Percentiles rank a stretch among this genome's conserved stretches.
phyloP scores from a whole-genome alignment of 2,888 invertebrate genomes.

The Phymatocera aterrima region DNA sequence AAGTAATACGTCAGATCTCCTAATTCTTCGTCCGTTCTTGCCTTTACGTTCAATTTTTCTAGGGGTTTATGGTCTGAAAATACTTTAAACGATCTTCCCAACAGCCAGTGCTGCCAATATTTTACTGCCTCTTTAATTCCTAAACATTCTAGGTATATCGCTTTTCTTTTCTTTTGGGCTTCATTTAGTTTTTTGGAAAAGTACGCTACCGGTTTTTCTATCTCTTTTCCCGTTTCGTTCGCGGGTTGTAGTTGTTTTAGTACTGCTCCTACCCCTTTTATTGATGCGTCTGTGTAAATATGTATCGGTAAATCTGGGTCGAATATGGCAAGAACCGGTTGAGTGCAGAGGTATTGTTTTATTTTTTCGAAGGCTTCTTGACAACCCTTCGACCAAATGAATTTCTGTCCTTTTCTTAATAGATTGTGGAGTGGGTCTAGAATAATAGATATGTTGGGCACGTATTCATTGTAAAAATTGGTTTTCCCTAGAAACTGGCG shows the following conservation, averaged over 20 bases:
- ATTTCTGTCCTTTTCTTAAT: constrained; percentile 2
- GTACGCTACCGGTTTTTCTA: constrained; percentile 34
- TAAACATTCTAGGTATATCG: constrained; percentile 48
- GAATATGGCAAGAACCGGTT: constrained; percentile 59
- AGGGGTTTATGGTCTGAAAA: constrained; percentile 1
- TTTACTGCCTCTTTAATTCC: constrained; percentile 51
- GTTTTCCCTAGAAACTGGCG: constrained; percentile 49
- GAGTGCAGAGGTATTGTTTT: constrained; percentile 47
- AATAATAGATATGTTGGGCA: not conserved
- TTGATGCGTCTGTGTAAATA: constrained; percentile 59
- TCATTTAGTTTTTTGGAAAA: constrained; percentile 49
- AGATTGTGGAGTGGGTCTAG: constrained; percentile 37
- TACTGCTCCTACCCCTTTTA: constrained; percentile 56
- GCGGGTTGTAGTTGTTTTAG: constrained; percentile 56
- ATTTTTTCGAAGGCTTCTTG: not conserved
- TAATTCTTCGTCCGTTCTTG: no score
- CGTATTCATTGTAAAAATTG: constrained; percentile 45
- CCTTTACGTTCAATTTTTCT: constrained; percentile 2
- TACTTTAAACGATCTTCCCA: not conserved
- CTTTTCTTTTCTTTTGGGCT: constrained; percentile 16
- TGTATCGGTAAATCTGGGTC: constrained; percentile 55
- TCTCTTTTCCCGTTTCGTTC: no score
- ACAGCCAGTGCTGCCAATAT: constrained; percentile 43
- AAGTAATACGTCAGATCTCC: not conserved
- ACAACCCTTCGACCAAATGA: not conserved